Evolutionary conservation across 2,797 vertebrate species (phyloP).

Genomic region (Sandelia bainsii): DNA sequence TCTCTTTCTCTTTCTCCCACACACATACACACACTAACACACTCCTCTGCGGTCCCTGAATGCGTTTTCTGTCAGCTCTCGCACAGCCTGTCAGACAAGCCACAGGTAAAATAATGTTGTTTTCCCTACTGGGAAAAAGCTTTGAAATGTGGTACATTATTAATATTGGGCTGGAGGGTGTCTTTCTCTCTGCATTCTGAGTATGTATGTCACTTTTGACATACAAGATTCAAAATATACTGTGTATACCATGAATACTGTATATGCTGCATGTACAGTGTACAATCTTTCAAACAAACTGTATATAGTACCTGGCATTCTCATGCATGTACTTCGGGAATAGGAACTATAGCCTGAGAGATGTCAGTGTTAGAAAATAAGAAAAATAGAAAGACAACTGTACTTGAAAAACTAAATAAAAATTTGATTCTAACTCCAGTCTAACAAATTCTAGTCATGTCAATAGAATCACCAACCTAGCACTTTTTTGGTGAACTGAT

Average conservation of each 20-base stretch:
- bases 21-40: conserved; percentile 47
- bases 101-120: conserved; percentile 78
- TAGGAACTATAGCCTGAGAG: conserved; percentile 6
- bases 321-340: neutral
- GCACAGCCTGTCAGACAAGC: conserved; percentile 76
- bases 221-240: conserved; percentile 13
- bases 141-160: conserved; percentile 76
- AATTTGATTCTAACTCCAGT: conserved; percentile 25
- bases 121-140: conserved; percentile 71
- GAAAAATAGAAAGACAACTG: conserved; percentile 5
- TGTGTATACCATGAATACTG: conserved; percentile 14
- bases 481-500: neutral
- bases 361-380: conserved; percentile 15
- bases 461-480: neutral
- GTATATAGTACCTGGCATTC: neutral
- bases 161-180: conserved; percentile 74
- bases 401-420: conserved; percentile 1
- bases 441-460: conserved; percentile 15
- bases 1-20: conserved; percentile 50
- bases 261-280: neutral
- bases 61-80: conserved; percentile 70
- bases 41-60: conserved; percentile 54
- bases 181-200: conserved; percentile 42
- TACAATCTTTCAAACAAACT: conserved; percentile 1
- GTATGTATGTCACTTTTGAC: conserved; percentile 37